Percentiles rank a stretch among this genome's conserved stretches.
phyloP scores from a whole-genome alignment of 2,888 invertebrate genomes.

The Caenorhabditis afra region DNA sequence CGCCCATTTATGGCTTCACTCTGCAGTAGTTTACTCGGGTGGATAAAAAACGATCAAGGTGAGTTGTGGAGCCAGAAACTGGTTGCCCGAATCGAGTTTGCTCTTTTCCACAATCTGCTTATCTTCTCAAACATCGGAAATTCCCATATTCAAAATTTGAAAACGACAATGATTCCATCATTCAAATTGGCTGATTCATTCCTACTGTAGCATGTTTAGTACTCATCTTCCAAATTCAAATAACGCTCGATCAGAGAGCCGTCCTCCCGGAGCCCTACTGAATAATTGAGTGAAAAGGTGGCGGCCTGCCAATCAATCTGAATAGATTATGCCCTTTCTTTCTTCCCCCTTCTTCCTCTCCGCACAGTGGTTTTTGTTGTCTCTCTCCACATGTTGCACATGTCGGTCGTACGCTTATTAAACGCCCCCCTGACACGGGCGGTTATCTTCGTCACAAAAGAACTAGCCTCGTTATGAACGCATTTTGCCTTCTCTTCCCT shows the following conservation, averaged over 20 bases:
- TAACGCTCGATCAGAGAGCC: not conserved
- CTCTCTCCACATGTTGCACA: constrained; percentile 25
- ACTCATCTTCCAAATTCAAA: not conserved
- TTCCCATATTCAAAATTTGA: too few relatives aligned
- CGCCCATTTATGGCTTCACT: constrained; percentile 44
- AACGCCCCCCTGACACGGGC: not conserved
- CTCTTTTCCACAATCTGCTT: not conserved
- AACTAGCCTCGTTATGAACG: constrained; percentile 1
- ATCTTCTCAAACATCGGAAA: too few relatives aligned
- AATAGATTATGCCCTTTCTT: constrained; percentile 19
- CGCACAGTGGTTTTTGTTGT: constrained; percentile 1
- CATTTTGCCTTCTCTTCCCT: not conserved
- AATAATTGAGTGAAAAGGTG: constrained; percentile 15
- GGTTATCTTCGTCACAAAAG: constrained; percentile 14
- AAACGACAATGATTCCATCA: not conserved
- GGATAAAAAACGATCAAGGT: constrained; percentile 55
- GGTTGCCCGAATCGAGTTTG: not conserved
- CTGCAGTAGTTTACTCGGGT: constrained; percentile 53
- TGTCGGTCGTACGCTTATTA: constrained; percentile 6
- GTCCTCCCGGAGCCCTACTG: not conserved
- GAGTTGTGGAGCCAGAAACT: not conserved
- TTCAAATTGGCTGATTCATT: not conserved
- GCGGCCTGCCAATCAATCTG: constrained; percentile 25
- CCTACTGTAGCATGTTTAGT: constrained; percentile 1
- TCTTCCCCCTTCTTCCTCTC: not conserved